Base-by-base conservation (phyloP, 2,113 vertebrate genomes). In the Cyphomyrus plagiostoma region DNA sequence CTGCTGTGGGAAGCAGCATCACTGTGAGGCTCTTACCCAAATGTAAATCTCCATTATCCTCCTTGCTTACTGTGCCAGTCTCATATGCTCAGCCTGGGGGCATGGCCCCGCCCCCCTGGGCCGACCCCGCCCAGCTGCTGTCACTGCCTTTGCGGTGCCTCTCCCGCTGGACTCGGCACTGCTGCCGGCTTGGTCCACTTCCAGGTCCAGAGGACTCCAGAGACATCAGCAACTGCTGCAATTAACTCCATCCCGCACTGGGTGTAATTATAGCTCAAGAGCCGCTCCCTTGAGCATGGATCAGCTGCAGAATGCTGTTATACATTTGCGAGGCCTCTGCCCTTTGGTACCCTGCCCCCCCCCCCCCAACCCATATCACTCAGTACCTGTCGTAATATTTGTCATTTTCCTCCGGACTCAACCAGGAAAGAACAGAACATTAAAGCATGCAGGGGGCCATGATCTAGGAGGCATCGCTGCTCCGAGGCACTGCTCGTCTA, bases 161-260 rank as follows among this genome's bases (percentile, higher is more conserved):
- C 62, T 86, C 89, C 89, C 56, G 11, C 26, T 39, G 82, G 56
- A 84, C n/a, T 86, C 30, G 5, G 9, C 21, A 9, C 88, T 86
- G 89, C 4, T 92, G 93, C 92, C 91, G 93, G 93, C 91, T 92
- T 94, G 93, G 95, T 93, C 91, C 0, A 19, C 62, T 92, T 95
- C 94, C 93, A 95, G 93, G 91, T 93, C 88, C 89, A 89, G 39
- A 92, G 92, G 92, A 91, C 92, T 92, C 92, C 89, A 90, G 48
- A 89, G 21, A 90, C 90, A 92, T 87, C 46, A 91, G 91, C 90
- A 90, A 93, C 90, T 87, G 82, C 88, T 80, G 66, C 85, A 62
- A 35, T 87, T 87, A 82, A 89, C 49, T 80, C 17, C 15, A 85
- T 86, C 88, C 62, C 53, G 80, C 86, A 26, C 48, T 23, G 89